Percentiles rank a stretch among this genome's conserved stretches.
phyloP scores from a whole-genome alignment of 2,888 invertebrate genomes.

The Calameuta idolon region DNA sequence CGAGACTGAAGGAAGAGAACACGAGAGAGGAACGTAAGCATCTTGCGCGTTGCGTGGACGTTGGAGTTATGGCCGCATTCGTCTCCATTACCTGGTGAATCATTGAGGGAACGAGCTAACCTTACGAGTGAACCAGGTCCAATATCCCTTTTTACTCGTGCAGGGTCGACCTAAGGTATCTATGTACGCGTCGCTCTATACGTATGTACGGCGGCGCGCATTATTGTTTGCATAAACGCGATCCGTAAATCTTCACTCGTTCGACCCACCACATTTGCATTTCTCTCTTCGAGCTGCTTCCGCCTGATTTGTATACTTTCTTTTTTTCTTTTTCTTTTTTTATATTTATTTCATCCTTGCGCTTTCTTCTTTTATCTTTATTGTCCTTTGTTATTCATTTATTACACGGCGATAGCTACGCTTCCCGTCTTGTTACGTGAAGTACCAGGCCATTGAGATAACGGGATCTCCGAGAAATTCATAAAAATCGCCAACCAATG shows the following conservation, averaged over 20 bases:
- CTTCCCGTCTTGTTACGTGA: neutral
- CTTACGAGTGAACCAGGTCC: conserved; percentile 45
- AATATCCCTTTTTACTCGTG: conserved; percentile 38
- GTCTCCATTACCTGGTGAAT: conserved; percentile 63
- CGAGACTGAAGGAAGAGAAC: neutral
- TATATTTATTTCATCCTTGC: neutral
- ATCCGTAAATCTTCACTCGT: conserved; percentile 44
- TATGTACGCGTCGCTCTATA: conserved; percentile 14
- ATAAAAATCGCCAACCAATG: neutral
- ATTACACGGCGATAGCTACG: neutral
- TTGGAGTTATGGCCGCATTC: conserved; percentile 61
- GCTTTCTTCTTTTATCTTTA: neutral
- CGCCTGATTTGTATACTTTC: neutral
- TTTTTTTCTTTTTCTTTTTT: neutral
- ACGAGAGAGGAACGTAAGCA: conserved; percentile 6
- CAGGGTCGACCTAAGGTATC: neutral
- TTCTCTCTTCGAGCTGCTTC: neutral
- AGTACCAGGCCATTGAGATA: neutral
- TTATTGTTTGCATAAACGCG: conserved; percentile 63
- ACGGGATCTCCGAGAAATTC: neutral
- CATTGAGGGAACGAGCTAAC: conserved; percentile 54
- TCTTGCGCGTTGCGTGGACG: conserved; percentile 33
- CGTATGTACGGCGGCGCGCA: conserved; percentile 18
- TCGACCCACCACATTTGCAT: conserved; percentile 3
- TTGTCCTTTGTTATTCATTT: neutral